Percentiles rank a stretch among this genome's conserved stretches.
These are phyloP conservation scores for Hydra vulgaris DNA, from an alignment of 30 jellyfish, hydroid and myxozoan genomes.

Conservation along the genomic window DNA sequence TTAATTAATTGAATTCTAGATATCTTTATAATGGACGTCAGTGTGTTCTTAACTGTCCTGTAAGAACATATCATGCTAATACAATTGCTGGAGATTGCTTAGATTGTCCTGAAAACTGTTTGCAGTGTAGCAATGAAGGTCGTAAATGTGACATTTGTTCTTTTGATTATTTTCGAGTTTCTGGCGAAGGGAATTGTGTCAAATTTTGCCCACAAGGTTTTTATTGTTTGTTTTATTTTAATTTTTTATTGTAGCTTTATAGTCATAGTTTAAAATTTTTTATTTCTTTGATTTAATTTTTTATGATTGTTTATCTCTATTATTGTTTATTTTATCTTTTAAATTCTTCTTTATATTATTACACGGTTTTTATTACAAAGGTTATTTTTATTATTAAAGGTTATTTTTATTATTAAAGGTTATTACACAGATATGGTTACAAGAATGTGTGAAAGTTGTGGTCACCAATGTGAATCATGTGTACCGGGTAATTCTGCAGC, in stretches of 20 bases:
- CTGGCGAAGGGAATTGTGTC: conserved; percentile 56
- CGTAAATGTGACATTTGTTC: conserved; percentile 25
- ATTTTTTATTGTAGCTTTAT: not conserved
- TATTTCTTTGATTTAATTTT: too few species aligned
- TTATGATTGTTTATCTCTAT: too few species aligned
- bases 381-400: too few species aligned
- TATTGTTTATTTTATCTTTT: too few species aligned
- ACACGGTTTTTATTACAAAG: too few species aligned
- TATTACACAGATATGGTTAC: conserved; percentile 48
- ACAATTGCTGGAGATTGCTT: conserved; percentile 9
- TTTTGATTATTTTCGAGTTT: conserved; percentile 7
- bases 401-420: not conserved
- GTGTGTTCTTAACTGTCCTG: conserved; percentile 16
- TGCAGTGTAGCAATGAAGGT: conserved; percentile 19
- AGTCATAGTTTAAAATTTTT: not conserved
- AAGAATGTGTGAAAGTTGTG: conserved; percentile 78
- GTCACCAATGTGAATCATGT: conserved; percentile 49
- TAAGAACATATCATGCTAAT: conserved; percentile 4
- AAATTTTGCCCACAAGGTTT: conserved; percentile 58
- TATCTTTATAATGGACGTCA: conserved; percentile 9
- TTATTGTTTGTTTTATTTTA: not conserved
- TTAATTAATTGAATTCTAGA: not conserved
- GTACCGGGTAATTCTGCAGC: conserved; percentile 37
- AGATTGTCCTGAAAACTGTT: conserved; percentile 15
- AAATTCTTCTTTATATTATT: too few species aligned